A percentile compares a stretch with the other conserved stretches of the same genome.
These are phyloP conservation scores for Nipponacmea schrenckii DNA, from an alignment of 2,888 invertebrate genomes.

Conservation along the genomic window DNA sequence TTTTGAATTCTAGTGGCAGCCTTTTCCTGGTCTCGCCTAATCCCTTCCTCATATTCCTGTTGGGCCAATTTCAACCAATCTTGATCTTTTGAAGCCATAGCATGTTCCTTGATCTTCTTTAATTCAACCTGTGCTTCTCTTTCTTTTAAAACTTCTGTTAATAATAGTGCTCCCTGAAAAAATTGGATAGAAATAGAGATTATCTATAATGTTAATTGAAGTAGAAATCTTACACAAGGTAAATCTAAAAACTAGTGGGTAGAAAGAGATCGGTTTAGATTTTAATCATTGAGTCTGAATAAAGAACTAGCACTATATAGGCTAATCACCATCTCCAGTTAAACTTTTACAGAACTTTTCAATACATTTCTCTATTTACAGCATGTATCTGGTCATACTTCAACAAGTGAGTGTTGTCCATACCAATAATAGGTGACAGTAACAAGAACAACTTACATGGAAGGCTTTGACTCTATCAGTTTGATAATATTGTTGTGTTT, in stretches of 20 bases:
- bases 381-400: too few species aligned
- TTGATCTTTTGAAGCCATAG: conserved; percentile 51
- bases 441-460: conserved; percentile 59
- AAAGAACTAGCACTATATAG: too few species aligned
- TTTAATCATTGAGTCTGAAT: too few species aligned
- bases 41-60: conserved; percentile 58
- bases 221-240: too few species aligned
- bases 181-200: neutral
- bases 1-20: conserved; percentile 48
- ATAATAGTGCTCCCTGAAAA: conserved; percentile 64
- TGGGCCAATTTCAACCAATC: conserved; percentile 50
- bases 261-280: too few species aligned
- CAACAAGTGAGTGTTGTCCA: too few species aligned
- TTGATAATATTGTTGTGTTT: conserved; percentile 67
- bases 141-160: conserved; percentile 68
- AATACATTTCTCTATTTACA: too few species aligned
- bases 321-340: too few species aligned
- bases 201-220: too few species aligned
- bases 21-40: conserved; percentile 56
- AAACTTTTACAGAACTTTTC: too few species aligned
- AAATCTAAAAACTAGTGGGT: too few species aligned
- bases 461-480: conserved; percentile 68
- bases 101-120: conserved; percentile 57
- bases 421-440: too few species aligned
- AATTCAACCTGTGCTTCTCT: conserved; percentile 68